phyloP scores from a whole-genome alignment of 2,888 invertebrate genomes.

The Noctua pronuba region DNA sequence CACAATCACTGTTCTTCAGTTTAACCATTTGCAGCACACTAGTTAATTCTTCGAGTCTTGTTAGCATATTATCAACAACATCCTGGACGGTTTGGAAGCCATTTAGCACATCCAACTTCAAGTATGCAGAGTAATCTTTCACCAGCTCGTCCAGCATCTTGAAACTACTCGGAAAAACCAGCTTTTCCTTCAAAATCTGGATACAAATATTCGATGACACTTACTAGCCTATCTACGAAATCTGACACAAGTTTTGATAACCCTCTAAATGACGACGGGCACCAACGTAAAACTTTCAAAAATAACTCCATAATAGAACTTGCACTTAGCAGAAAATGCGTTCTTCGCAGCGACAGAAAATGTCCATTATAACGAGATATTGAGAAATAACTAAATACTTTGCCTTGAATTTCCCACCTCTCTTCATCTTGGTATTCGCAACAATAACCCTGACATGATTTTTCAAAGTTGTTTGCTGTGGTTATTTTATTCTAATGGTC shows the following conservation, averaged over 20 bases:
- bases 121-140: slow-evolving; percentile 89
- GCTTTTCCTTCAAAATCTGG: slow-evolving; percentile 82
- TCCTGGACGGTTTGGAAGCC: slow-evolving; percentile 91
- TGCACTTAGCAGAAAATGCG: slow-evolving; percentile 15
- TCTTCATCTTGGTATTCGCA: slow-evolving; percentile 41
- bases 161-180: slow-evolving; percentile 50
- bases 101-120: slow-evolving; percentile 89
- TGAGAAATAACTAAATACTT: slow-evolving; percentile 59
- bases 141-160: slow-evolving; percentile 89
- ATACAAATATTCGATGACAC: slow-evolving; percentile 85
- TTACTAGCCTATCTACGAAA: slow-evolving; percentile 79
- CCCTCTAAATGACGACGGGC: slow-evolving; percentile 79
- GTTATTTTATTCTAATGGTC: not conserved
- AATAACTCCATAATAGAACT: slow-evolving; percentile 79
- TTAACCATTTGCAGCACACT: slow-evolving; percentile 91
- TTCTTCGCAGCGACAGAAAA: slow-evolving; percentile 16
- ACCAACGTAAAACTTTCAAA: slow-evolving; percentile 78
- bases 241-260: slow-evolving; percentile 83
- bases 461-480: slow-evolving; percentile 10
- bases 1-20: slow-evolving; percentile 85
- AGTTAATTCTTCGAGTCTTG: slow-evolving; percentile 92
- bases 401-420: slow-evolving; percentile 66
- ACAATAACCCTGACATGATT: slow-evolving; percentile 61
- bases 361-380: slow-evolving; percentile 45
- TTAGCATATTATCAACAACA: slow-evolving; percentile 92